phyloP scores from a whole-genome alignment of 2,797 vertebrate species.

The Sandelia bainsii region DNA sequence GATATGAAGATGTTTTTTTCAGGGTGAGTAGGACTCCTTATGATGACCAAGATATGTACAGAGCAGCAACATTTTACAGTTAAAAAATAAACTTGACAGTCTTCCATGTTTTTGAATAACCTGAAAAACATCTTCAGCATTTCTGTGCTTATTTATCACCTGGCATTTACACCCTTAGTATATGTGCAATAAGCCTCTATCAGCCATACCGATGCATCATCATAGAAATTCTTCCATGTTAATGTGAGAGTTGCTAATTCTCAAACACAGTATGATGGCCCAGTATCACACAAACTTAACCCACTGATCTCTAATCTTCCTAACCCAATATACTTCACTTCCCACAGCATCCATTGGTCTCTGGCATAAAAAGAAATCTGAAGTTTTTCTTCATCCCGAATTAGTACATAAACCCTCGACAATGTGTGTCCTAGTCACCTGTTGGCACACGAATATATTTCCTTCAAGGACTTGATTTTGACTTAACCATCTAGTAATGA shows the following conservation, averaged over 20 bases:
- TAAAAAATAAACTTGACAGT: constrained; percentile 3
- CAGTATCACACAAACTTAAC: too few species aligned
- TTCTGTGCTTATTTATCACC: neutral
- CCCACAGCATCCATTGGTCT: neutral
- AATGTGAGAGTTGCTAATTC: too few species aligned
- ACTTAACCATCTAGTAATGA: neutral
- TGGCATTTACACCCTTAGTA: neutral
- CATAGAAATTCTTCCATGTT: too few species aligned
- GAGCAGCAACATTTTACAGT: neutral
- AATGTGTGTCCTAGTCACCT: neutral
- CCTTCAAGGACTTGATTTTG: constrained; percentile 6
- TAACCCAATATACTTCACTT: too few species aligned
- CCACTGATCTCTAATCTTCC: too few species aligned
- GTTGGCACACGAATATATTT: constrained; percentile 20
- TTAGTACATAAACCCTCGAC: neutral
- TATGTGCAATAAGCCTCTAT: neutral
- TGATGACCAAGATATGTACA: neutral
- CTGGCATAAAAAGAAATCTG: constrained; percentile 12
- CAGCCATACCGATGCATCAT: neutral
- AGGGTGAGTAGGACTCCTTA: neutral
- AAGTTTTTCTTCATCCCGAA: neutral
- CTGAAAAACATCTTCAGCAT: neutral
- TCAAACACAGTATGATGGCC: too few species aligned
- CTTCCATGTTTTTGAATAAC: neutral
- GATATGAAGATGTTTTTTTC: neutral